Base-by-base conservation (phyloP, 1,140 invertebrate species). In the Spodoptera litura region DNA sequence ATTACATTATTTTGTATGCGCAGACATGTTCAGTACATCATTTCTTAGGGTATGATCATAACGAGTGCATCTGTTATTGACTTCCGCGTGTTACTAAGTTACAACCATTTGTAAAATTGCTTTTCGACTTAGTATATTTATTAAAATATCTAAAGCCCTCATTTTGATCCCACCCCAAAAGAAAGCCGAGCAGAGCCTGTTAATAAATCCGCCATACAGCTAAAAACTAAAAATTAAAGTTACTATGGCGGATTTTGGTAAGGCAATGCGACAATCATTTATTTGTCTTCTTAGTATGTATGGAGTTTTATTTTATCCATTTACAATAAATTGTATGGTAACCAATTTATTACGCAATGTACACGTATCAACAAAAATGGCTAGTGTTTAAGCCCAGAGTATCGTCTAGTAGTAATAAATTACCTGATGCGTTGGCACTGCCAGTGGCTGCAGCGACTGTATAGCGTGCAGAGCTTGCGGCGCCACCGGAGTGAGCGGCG, bases 381-480 rank as follows among this genome's bases (percentile, higher is more conserved):
- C 44, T 66, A 15, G 20, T 15, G 2, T 25, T 55, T 10, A 31
- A 51, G 38, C 51, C 52, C 61, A 9, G 62, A 49, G 35, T 15
- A 31, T 77, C 53, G 25, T 80, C 82, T 86, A 93, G 79, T 91
- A 93, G 84, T 87, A 93, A 83, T 93, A 94, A 78, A 94, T 93
- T 94, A 94, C 93, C 93, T 94, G 92, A 51, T 87, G 90, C 73
- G 87, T 49, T 13, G 85, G 87, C 78, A 93, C 71, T n/a, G 88
- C 62, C 62, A 87, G 84, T 15, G 87, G 79, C n/a, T 85, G 88
- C 56, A 87, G 77, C 58, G 83, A 66, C 78, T 81, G 83, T 38
- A 81, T 49, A 12, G 72, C 35, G 74, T 88, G 84, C 80, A 90
- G 78, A 5, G 91, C 83, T 25, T 96, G 97, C 88, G 95, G 94